These are phyloP conservation scores for Synergus gifuensis DNA, from an alignment of 2,888 invertebrate genomes.

Conservation along the genomic window DNA sequence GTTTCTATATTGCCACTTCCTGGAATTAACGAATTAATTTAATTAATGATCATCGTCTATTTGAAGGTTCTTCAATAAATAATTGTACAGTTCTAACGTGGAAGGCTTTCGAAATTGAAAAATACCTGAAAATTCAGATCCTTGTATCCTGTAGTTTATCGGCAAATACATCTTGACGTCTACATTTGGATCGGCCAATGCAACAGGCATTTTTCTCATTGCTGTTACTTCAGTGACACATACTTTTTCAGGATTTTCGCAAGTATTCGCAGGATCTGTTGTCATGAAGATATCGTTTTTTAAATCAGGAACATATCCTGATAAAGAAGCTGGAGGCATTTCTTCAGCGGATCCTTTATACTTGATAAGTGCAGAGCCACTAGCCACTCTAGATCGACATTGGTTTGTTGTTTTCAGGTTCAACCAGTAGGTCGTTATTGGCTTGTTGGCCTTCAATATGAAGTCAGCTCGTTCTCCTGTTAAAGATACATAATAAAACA, in stretches of 20 bases:
- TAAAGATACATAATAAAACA: not conserved
- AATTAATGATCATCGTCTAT: not conserved
- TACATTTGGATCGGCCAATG: slow-evolving; percentile 77
- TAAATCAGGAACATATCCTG: slow-evolving; percentile 35
- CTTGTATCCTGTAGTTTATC: slow-evolving; percentile 81
- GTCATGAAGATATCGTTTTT: slow-evolving; percentile 62
- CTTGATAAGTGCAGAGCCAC: slow-evolving; percentile 80
- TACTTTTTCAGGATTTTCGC: slow-evolving; percentile 78
- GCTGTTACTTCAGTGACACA: slow-evolving; percentile 82
- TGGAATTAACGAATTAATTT: slow-evolving; percentile 63
- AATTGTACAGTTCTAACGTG: no score
- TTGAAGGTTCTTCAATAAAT: no score
- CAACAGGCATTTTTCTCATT: slow-evolving; percentile 79
- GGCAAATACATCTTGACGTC: slow-evolving; percentile 84
- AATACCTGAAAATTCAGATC: slow-evolving; percentile 64
- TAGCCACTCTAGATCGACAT: slow-evolving; percentile 78
- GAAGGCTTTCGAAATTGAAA: no score
- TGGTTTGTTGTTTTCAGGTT: slow-evolving; percentile 79
- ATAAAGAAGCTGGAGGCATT: slow-evolving; percentile 44
- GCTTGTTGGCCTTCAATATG: slow-evolving; percentile 82
- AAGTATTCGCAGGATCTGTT: slow-evolving; percentile 75
- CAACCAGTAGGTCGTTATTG: slow-evolving; percentile 82
- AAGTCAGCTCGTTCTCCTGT: slow-evolving; percentile 88
- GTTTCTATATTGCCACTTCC: slow-evolving; percentile 80
- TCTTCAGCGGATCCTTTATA: slow-evolving; percentile 71